A percentile compares a stretch with the other conserved stretches of the same genome.
Evolutionary conservation across 1,140 invertebrate genomes (phyloP).

Genomic region (Galleria mellonella): DNA sequence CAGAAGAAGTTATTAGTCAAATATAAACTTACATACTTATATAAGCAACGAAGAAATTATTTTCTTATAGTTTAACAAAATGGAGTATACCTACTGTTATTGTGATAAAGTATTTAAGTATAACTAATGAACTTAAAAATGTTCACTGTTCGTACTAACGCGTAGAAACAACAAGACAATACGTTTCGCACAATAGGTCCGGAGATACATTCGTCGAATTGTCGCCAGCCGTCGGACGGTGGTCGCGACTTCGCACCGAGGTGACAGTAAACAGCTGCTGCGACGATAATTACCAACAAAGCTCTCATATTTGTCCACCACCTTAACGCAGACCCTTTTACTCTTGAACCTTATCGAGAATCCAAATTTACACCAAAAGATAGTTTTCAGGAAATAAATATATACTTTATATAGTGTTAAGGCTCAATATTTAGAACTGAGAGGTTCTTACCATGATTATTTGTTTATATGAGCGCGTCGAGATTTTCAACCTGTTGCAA

Average conservation of each 20-base stretch:
- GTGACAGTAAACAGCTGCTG: conserved; percentile 61
- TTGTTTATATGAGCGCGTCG: background rate
- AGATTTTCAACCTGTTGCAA: too few relatives aligned
- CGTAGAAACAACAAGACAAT: conserved; percentile 22
- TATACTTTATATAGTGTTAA: too few relatives aligned
- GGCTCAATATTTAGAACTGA: too few relatives aligned
- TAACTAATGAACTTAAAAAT: conserved; percentile 13
- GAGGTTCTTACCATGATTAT: too few relatives aligned
- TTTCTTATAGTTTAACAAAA: too few relatives aligned
- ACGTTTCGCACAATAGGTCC: conserved; percentile 32
- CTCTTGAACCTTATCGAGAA: conserved; percentile 17
- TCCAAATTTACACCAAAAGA: conserved; percentile 14
- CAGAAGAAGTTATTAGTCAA: too few relatives aligned
- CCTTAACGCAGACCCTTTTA: conserved; percentile 33
- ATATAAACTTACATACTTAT: too few relatives aligned
- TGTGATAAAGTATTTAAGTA: too few relatives aligned
- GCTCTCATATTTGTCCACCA: conserved; percentile 42
- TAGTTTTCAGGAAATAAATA: background rate
- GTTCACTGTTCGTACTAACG: conserved; percentile 34
- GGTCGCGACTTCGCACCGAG: conserved; percentile 66
- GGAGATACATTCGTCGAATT: conserved; percentile 53
- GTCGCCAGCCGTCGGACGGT: conserved; percentile 50
- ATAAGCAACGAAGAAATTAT: too few relatives aligned
- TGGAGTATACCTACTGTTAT: too few relatives aligned
- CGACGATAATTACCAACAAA: conserved; percentile 64